These are phyloP conservation scores for Plodia interpunctella DNA, from an alignment of 1,140 invertebrate genomes.

Conservation along the genomic window DNA sequence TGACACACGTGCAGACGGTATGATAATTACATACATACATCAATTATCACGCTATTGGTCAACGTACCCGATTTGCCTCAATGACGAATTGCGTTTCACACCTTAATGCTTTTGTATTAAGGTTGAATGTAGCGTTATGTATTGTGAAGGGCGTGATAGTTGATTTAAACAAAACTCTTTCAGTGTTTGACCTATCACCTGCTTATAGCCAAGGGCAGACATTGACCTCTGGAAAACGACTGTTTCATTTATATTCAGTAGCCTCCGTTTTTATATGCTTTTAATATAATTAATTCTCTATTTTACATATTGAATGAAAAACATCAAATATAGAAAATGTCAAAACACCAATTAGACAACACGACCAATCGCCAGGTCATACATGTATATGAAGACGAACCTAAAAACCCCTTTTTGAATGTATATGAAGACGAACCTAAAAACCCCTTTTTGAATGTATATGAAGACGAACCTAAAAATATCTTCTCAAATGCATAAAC, in stretches of 20 bases:
- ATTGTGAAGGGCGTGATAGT: background rate
- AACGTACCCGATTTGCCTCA: background rate
- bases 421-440: no score
- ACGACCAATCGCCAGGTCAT: no score
- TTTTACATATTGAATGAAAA: no score
- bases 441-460: no score
- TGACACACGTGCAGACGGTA: background rate
- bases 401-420: no score
- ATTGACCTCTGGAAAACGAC: background rate
- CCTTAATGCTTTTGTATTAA: background rate
- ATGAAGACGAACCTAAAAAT: no score
- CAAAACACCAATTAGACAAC: no score
- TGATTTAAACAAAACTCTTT: background rate
- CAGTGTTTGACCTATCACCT: background rate
- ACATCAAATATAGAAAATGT: no score
- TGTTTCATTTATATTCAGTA: constrained; percentile 3
- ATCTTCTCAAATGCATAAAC: no score
- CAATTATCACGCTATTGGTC: background rate
- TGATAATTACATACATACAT: background rate
- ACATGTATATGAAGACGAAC: no score
- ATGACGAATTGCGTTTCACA: background rate
- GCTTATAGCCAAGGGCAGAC: background rate
- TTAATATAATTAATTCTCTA: no score
- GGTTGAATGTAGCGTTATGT: background rate
- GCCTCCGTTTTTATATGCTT: no score